A percentile compares a stretch with the other conserved stretches of the same genome.
Conservation (phyloP, 2,888 invertebrate genomes). For the Microdon myrmicae region DNA sequence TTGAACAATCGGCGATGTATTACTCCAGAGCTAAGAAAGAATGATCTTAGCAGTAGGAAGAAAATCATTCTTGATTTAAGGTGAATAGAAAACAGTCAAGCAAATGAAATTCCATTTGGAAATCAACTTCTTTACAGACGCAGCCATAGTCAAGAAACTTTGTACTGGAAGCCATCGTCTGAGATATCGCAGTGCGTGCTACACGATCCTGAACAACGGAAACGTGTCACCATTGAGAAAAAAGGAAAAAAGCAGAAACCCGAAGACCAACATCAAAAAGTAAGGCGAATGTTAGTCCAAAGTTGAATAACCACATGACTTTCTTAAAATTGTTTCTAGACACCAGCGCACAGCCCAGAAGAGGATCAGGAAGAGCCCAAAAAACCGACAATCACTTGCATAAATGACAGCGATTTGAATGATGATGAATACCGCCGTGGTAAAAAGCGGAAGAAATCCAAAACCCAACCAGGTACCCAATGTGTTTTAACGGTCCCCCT, state of each 20-base stretch:
- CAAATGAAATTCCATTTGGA: neutral
- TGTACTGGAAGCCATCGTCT: slow-evolving; percentile 69
- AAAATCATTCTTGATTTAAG: slow-evolving; percentile 79
- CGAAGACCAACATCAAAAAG: slow-evolving; percentile 59
- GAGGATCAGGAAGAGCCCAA: slow-evolving; percentile 54
- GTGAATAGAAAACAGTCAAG: slow-evolving; percentile 64
- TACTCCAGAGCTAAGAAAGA: slow-evolving; percentile 76
- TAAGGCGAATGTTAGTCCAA: neutral
- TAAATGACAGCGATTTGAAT: slow-evolving; percentile 63
- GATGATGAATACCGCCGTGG: slow-evolving; percentile 69
- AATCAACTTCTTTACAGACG: slow-evolving; percentile 52
- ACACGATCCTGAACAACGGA: slow-evolving; percentile 53
- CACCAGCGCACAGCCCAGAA: slow-evolving; percentile 26
- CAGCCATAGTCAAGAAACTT: slow-evolving; percentile 68
- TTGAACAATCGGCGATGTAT: slow-evolving; percentile 71
- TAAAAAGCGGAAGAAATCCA: slow-evolving; percentile 69
- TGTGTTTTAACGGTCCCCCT: too few species aligned
- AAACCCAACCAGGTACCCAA: slow-evolving; percentile 58
- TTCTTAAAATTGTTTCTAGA: too few species aligned
- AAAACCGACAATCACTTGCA: slow-evolving; percentile 57
- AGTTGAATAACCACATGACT: neutral
- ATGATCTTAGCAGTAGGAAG: slow-evolving; percentile 69
- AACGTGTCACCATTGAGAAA: slow-evolving; percentile 57
- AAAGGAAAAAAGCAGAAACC: slow-evolving; percentile 59
- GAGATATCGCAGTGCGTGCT: slow-evolving; percentile 64